Conservation (phyloP, 2,797 vertebrate species). For the Taeniopygia guttata region DNA sequence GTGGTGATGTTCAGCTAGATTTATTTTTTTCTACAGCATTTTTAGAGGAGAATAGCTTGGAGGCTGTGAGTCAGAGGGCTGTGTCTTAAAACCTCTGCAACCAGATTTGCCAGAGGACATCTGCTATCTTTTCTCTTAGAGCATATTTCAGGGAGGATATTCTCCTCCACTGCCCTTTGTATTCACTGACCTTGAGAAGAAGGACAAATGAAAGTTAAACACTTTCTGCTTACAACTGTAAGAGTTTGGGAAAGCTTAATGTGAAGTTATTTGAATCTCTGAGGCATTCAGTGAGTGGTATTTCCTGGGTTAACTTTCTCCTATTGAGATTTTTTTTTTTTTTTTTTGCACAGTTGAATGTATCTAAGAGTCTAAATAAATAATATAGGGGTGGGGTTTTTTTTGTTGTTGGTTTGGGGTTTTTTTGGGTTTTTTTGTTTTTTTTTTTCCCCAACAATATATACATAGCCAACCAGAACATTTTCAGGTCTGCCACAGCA, state of each 20-base stretch:
- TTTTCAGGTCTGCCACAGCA: background rate
- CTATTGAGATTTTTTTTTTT: background rate
- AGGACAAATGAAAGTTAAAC: background rate
- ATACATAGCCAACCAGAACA: background rate
- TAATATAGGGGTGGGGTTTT: background rate
- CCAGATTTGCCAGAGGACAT: background rate
- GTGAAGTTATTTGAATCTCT: background rate
- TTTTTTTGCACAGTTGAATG: background rate
- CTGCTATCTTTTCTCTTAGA: background rate
- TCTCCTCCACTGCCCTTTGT: background rate
- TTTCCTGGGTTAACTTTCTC: background rate
- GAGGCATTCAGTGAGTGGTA: fast-evolving
- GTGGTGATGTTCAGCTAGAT: background rate
- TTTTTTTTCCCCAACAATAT: background rate
- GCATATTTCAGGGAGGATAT: background rate
- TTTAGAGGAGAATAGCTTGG: background rate
- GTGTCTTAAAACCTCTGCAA: background rate
- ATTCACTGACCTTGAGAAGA: background rate
- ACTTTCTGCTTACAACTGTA: background rate
- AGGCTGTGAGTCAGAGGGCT: background rate
- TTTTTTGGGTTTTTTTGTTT: background rate
- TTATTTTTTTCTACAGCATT: background rate
- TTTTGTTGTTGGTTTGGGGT: background rate
- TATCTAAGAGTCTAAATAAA: background rate
- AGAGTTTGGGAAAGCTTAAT: background rate